These are phyloP conservation scores for Phenganax marumi DNA, from an alignment of 92 coral and sea anemone species.

Conservation along the genomic window DNA sequence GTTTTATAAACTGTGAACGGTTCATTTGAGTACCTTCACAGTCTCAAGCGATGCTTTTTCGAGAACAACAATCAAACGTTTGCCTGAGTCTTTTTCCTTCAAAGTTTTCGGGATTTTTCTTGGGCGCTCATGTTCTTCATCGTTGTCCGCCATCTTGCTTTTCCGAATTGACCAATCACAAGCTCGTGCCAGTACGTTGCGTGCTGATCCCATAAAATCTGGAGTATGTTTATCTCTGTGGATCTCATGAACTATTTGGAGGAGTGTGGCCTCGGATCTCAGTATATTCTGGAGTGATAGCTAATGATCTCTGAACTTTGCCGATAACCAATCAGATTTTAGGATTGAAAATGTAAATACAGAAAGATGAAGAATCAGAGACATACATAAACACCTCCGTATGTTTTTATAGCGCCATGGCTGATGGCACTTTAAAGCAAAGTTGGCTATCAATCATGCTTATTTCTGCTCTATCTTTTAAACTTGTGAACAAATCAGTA, in stretches of 20 bases:
- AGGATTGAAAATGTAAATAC: neutral
- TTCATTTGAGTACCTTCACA: constrained; percentile 66
- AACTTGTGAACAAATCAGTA: neutral
- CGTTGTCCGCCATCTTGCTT: constrained; percentile 64
- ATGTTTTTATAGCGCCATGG: neutral
- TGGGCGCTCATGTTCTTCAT: constrained; percentile 77
- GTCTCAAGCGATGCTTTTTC: constrained; percentile 94
- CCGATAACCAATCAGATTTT: neutral
- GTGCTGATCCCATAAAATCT: neutral
- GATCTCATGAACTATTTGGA: neutral
- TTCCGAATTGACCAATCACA: constrained; percentile 23
- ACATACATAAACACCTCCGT: too few relatives aligned
- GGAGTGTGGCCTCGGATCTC: too few relatives aligned
- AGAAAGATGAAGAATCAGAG: too few relatives aligned
- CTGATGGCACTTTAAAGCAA: neutral
- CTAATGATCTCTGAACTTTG: neutral
- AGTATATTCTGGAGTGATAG: neutral
- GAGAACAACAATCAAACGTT: constrained; percentile 78
- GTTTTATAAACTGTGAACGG: neutral
- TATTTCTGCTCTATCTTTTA: constrained; percentile 3
- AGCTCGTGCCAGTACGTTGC: neutral
- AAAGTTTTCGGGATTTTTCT: constrained; percentile 84
- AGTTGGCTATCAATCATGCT: neutral
- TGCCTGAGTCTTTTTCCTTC: constrained; percentile 89
- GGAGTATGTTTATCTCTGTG: neutral